Percentiles rank a stretch among this genome's conserved stretches.
These are phyloP conservation scores for Caenorhabditis parvicauda DNA, from an alignment of 2,888 invertebrate species.

Conservation along the genomic window DNA sequence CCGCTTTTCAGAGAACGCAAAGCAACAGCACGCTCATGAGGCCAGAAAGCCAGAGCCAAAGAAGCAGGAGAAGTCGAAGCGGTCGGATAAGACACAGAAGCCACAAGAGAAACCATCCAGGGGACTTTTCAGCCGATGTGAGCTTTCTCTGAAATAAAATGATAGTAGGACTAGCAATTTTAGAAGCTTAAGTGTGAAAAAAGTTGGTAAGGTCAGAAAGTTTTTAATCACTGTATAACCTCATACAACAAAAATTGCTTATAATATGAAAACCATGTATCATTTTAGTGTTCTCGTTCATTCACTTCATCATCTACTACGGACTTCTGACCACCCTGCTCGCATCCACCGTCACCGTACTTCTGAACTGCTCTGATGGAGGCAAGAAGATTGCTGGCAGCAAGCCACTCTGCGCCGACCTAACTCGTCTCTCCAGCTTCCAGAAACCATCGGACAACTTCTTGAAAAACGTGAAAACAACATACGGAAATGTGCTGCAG, in stretches of 20 bases:
- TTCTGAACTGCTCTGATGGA: constrained; percentile 13
- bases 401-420: constrained; percentile 30
- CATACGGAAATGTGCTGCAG: constrained; percentile 18
- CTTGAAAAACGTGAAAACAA: constrained; percentile 7
- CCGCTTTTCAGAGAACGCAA: background rate
- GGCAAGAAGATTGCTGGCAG: constrained; percentile 21
- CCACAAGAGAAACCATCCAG: too few relatives aligned
- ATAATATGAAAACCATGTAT: background rate
- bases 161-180: background rate
- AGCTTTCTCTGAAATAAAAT: too few relatives aligned
- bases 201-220: background rate
- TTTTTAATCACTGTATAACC: background rate
- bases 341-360: constrained; percentile 16
- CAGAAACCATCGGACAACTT: constrained; percentile 23
- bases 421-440: constrained; percentile 14
- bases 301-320: constrained; percentile 12
- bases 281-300: constrained; percentile 22
- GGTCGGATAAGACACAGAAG: background rate
- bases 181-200: background rate
- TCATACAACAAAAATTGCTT: too few relatives aligned
- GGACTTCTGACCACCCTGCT: constrained; percentile 3
- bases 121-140: background rate
- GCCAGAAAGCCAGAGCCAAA: background rate
- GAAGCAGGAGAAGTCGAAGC: background rate
- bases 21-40: too few relatives aligned